Evolutionary conservation across 2,888 invertebrate genomes (phyloP).

Genomic region (Chrysodeixis includens): DNA sequence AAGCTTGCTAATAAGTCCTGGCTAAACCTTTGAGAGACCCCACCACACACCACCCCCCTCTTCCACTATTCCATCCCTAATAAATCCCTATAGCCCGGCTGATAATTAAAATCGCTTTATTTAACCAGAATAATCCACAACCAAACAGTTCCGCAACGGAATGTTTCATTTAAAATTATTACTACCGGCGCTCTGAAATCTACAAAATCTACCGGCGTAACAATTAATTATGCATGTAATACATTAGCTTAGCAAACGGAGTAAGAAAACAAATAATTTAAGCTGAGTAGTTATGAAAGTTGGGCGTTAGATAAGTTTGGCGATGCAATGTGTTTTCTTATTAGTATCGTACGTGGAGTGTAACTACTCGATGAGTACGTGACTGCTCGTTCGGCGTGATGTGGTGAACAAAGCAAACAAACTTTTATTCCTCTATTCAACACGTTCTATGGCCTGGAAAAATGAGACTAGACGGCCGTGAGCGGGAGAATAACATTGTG

Average conservation of each 20-base stretch:
- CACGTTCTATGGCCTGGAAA: conserved; percentile 20
- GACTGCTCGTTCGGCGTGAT: conserved; percentile 44
- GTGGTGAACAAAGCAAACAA: conserved; percentile 30
- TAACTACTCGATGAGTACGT: conserved; percentile 64
- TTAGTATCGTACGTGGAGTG: conserved; percentile 49
- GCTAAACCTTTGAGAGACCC: neutral
- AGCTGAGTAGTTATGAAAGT: conserved; percentile 52
- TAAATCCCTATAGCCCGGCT: neutral
- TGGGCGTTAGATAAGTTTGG: conserved; percentile 56
- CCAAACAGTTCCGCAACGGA: neutral
- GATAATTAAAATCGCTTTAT: conserved; percentile 4
- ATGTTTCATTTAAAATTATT: conserved; percentile 5
- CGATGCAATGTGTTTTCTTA: conserved; percentile 64
- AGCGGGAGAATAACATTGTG: neutral
- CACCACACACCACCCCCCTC: neutral
- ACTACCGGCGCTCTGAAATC: conserved; percentile 12
- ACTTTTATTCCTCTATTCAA: conserved; percentile 36
- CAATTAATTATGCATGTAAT: conserved; percentile 51
- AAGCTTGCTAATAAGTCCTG: conserved; percentile 7
- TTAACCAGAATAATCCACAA: neutral
- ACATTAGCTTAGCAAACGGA: conserved; percentile 47
- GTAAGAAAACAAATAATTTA: conserved; percentile 48
- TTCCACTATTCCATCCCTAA: neutral
- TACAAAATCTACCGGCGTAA: conserved; percentile 36
- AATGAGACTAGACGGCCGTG: conserved; percentile 1